Base-by-base conservation (phyloP, 1,140 invertebrate species). In the Philopotamus ludificatus region DNA sequence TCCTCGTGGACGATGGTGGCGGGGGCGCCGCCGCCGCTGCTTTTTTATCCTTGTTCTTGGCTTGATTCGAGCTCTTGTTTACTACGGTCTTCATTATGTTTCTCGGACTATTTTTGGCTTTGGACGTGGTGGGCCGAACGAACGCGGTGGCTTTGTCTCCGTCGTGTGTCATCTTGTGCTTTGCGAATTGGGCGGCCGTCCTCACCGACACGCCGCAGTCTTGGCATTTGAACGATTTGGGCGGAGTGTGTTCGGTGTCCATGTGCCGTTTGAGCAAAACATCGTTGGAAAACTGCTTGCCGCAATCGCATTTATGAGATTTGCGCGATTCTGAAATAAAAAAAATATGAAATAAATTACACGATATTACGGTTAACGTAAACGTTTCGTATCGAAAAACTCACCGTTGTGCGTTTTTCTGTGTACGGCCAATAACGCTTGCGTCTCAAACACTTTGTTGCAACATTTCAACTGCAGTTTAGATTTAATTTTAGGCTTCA, bases 181-280 rank as follows among this genome's bases (percentile, higher is more conserved):
- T 68, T 9, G 41, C 26, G 39, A 57, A 68, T 41, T 68, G 67
- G 12, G 51, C 39, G 0, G 67, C 63, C 21, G 67, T 68, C 10
- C 67, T 26, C 2, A 68, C 50, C 0, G 67, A 68, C 1, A 50
- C 26, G n/a, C 63, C 67, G 58, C 67, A 68, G 1, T 39, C 21
- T 8, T 55, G 39, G 51, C 67, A 68, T 23, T 68, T 47, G 34
- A 55, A 68, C 4, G 67, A 68, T 21, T 68, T 68, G 18, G 79
- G 79, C 60, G 79, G 79, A 10, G 79, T 81, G 73, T 79, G 79
- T 49, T 77, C 76, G 0, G 79, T 71, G 7, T 72, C 71, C 1
- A 77, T 76, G 73, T 79, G 79, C 1, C 76, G 71, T 44, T 74
- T 70, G 49, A 81, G 66, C n/a, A 79, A 60, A 34, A 76, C 75